Evolutionary conservation across 1,140 invertebrate species (phyloP).

Genomic region (Diachasma alloeum): DNA sequence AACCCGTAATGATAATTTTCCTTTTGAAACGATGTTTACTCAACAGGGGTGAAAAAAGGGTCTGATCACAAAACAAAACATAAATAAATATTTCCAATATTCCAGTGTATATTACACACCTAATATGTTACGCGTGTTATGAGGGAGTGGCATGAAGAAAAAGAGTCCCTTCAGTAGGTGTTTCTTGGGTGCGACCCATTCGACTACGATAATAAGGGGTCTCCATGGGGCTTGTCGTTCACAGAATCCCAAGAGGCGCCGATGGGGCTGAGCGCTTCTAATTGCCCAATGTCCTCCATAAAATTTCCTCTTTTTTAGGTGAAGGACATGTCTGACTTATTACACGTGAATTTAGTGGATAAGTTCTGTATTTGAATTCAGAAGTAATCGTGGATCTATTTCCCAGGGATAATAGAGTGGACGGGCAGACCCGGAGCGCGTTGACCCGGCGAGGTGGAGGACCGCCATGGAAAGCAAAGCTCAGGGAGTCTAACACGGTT

Average conservation of each 20-base stretch:
- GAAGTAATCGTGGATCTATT: constrained; percentile 17
- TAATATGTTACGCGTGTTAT: constrained; percentile 1
- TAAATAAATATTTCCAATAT: not conserved
- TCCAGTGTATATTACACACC: not conserved
- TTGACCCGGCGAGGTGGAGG: constrained; percentile 14
- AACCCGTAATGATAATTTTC: not conserved
- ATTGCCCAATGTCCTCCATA: not conserved
- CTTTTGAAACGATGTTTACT: not conserved
- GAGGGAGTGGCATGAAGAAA: constrained; percentile 15
- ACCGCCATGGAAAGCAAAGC: constrained; percentile 31
- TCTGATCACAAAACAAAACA: not conserved
- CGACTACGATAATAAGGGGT: not conserved
- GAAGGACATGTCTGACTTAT: not conserved
- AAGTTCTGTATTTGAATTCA: not conserved
- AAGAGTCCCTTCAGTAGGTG: constrained; percentile 1
- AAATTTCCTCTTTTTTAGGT: not conserved
- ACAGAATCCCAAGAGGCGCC: not conserved
- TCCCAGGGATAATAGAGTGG: constrained; percentile 20
- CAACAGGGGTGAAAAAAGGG: not conserved
- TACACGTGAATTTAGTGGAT: not conserved
- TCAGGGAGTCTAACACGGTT: constrained; percentile 21
- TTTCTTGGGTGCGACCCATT: constrained; percentile 1
- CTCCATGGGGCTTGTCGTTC: constrained; percentile 1
- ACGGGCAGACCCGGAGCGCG: not conserved
- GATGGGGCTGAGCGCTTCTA: not conserved